Percentiles rank a stretch among this genome's conserved stretches.
These are phyloP conservation scores for Cephus rjabovi DNA, from an alignment of 2,888 invertebrate genomes.

Conservation along the genomic window DNA sequence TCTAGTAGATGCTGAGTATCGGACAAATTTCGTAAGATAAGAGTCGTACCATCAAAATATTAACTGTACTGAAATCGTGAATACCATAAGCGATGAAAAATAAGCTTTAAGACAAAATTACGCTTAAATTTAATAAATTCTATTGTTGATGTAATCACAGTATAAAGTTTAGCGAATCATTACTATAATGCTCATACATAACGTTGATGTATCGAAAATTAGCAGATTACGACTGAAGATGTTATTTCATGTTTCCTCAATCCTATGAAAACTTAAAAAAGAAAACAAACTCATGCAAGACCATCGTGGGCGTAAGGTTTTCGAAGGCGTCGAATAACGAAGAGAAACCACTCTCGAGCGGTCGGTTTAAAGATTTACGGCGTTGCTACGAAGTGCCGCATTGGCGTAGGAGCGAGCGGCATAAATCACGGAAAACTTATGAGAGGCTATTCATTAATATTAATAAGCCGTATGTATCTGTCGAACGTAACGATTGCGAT, in stretches of 20 bases:
- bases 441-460: constrained; percentile 63
- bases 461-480: constrained; percentile 63
- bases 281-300: constrained; percentile 14
- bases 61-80: not conserved
- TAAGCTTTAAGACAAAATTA: not conserved
- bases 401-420: constrained; percentile 54
- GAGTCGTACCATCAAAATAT: not conserved
- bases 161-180: not conserved
- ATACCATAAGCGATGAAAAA: not conserved
- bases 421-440: constrained; percentile 61
- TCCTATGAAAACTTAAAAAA: constrained; percentile 1
- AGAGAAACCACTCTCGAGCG: constrained; percentile 63
- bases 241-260: not conserved
- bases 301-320: constrained; percentile 41
- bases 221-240: not conserved
- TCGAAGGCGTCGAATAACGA: constrained; percentile 56
- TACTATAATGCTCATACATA: not conserved
- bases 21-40: not conserved
- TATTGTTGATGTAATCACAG: not conserved
- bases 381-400: constrained; percentile 57
- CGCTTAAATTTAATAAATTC: not conserved
- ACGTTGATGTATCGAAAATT: not conserved
- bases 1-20: not conserved
- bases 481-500: constrained; percentile 56
- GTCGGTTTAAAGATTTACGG: constrained; percentile 55